These are phyloP conservation scores for Rhabdomys pumilio DNA, from an alignment of 2,797 vertebrate species.

Conservation along the genomic window DNA sequence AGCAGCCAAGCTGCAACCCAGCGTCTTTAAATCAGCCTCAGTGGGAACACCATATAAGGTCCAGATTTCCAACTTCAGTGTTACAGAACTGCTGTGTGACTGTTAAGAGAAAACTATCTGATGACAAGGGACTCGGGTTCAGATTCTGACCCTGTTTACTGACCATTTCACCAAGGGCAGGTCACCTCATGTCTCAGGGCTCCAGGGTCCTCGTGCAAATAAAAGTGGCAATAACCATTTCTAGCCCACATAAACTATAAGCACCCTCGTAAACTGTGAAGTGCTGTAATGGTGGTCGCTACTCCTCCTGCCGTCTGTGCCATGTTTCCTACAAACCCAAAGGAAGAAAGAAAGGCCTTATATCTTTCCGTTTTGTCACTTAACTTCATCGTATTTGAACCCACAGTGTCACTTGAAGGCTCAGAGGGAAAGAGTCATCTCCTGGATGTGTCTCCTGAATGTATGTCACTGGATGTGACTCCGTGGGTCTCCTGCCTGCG, in stretches of 20 bases:
- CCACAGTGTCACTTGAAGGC: slow-evolving; percentile 3
- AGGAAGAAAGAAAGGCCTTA: background rate
- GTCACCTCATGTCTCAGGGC: background rate
- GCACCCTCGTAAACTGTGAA: background rate
- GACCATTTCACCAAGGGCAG: background rate
- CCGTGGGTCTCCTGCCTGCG: background rate
- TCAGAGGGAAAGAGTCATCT: background rate
- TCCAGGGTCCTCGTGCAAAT: background rate
- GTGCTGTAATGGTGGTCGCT: background rate
- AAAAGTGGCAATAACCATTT: background rate
- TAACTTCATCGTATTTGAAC: slow-evolving; percentile 12
- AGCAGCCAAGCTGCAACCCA: background rate
- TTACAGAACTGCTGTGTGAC: background rate
- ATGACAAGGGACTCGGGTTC: background rate
- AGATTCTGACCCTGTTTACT: background rate
- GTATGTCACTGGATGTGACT: too few species aligned
- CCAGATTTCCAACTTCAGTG: background rate
- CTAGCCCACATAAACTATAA: background rate
- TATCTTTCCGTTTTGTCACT: slow-evolving; percentile 35
- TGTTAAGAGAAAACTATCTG: background rate
- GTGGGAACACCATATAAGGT: background rate
- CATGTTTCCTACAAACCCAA: slow-evolving; percentile 34
- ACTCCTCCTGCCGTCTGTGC: background rate
- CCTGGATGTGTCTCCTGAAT: background rate
- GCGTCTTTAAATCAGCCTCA: background rate